Evolutionary conservation across 2,888 invertebrate species (phyloP).

Genomic region (Macrosoma leucophasiata): DNA sequence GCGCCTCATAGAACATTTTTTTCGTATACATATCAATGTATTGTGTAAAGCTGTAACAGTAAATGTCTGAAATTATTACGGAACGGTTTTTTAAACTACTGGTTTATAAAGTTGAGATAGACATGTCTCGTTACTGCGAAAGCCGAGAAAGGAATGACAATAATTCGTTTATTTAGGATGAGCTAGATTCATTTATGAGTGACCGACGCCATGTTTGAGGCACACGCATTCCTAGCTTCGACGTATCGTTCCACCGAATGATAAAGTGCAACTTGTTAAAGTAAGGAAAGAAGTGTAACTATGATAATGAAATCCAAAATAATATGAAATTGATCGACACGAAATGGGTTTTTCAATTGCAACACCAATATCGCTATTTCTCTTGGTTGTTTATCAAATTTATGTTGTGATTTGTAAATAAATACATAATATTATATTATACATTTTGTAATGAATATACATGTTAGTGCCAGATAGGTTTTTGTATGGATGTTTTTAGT

Average conservation of each 20-base stretch:
- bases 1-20: constrained; percentile 32
- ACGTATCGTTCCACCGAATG: too few relatives aligned
- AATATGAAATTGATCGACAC: too few relatives aligned
- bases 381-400: constrained; percentile 72
- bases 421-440: constrained; percentile 68
- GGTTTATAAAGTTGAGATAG: too few relatives aligned
- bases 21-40: constrained; percentile 60
- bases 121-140: too few relatives aligned
- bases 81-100: too few relatives aligned
- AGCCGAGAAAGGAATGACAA: constrained; percentile 44
- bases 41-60: constrained; percentile 11
- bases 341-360: too few relatives aligned
- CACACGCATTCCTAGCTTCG: too few relatives aligned
- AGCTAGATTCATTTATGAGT: constrained; percentile 40
- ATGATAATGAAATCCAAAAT: too few relatives aligned
- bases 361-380: constrained; percentile 57
- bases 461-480: constrained; percentile 73
- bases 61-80: too few relatives aligned
- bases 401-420: constrained; percentile 74
- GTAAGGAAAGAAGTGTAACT: too few relatives aligned
- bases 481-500: constrained; percentile 68
- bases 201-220: not conserved
- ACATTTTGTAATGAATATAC: constrained; percentile 74
- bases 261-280: constrained; percentile 12
- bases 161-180: constrained; percentile 44